Evolutionary conservation across 1,140 invertebrate genomes (phyloP).

Genomic region (Odontomachus brunneus): DNA sequence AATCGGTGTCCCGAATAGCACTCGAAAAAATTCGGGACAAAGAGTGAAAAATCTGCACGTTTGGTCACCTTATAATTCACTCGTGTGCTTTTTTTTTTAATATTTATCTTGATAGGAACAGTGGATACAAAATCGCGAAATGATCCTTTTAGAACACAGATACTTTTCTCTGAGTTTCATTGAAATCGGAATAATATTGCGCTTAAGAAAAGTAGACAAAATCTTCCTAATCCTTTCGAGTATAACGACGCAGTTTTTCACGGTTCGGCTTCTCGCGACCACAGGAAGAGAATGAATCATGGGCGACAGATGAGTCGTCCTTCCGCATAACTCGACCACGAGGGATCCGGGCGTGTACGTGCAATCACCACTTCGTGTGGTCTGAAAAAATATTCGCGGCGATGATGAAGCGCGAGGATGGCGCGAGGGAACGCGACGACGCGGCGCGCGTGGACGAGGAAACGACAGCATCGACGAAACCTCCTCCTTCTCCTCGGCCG

Average conservation of each 20-base stretch:
- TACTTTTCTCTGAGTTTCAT: too few relatives aligned
- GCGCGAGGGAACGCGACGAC: background rate
- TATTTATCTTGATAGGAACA: too few relatives aligned
- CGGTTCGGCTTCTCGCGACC: slow-evolving; percentile 54
- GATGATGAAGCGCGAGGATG: background rate
- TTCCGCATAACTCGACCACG: slow-evolving; percentile 58
- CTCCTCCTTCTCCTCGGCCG: slow-evolving; percentile 5
- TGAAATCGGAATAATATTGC: too few relatives aligned
- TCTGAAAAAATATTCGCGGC: slow-evolving; percentile 7
- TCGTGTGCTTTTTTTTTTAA: too few relatives aligned
- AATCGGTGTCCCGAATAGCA: too few relatives aligned
- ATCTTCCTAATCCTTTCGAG: slow-evolving; percentile 53
- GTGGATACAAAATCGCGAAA: too few relatives aligned
- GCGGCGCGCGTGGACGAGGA: background rate
- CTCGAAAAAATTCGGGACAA: too few relatives aligned
- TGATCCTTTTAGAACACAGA: too few relatives aligned
- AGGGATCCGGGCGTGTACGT: slow-evolving; percentile 13
- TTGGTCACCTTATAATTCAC: too few relatives aligned
- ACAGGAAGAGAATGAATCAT: slow-evolving; percentile 60
- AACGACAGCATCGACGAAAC: slow-evolving; percentile 31
- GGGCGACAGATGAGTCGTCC: slow-evolving; percentile 45
- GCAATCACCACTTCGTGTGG: background rate
- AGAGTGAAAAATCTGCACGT: too few relatives aligned
- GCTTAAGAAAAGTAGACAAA: too few relatives aligned
- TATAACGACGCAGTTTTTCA: slow-evolving; percentile 50